phyloP scores from a whole-genome alignment of 2,797 vertebrate species.

The Oreochromis grahami region DNA sequence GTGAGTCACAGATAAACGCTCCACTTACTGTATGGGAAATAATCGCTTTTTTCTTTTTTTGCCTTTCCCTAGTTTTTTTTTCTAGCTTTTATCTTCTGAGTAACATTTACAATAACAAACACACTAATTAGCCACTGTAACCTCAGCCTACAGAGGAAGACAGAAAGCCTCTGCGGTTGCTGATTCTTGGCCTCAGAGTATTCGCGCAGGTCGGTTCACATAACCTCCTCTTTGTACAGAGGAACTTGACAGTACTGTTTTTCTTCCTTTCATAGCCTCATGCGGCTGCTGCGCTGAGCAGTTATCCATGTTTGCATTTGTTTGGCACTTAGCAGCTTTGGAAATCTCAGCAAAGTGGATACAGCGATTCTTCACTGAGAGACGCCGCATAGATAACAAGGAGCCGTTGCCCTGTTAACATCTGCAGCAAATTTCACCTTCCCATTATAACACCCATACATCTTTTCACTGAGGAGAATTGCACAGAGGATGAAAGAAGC shows the following conservation, averaged over 20 bases:
- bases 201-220: constrained; percentile 59
- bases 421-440: not conserved
- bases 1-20: not conserved
- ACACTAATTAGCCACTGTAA: constrained; percentile 49
- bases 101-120: constrained; percentile 60
- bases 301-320: not conserved
- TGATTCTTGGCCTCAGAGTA: constrained; percentile 21
- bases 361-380: not conserved
- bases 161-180: constrained; percentile 50
- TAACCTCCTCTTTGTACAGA: constrained; percentile 48
- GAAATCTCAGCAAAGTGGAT: not conserved
- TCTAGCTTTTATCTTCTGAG: constrained; percentile 39
- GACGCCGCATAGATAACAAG: not conserved
- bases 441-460: not conserved
- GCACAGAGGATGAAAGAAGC: not conserved
- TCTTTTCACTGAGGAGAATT: not conserved
- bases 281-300: not conserved
- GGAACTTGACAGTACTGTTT: constrained; percentile 18
- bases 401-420: not conserved
- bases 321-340: not conserved
- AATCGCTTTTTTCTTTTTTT: not conserved
- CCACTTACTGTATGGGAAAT: constrained; percentile 30
- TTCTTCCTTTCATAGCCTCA: not conserved
- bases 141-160: constrained; percentile 30
- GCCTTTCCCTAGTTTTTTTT: not conserved